These are phyloP conservation scores for Rhegmatorhina hoffmannsi DNA, from an alignment of 2,113 vertebrate species.

Conservation along the genomic window DNA sequence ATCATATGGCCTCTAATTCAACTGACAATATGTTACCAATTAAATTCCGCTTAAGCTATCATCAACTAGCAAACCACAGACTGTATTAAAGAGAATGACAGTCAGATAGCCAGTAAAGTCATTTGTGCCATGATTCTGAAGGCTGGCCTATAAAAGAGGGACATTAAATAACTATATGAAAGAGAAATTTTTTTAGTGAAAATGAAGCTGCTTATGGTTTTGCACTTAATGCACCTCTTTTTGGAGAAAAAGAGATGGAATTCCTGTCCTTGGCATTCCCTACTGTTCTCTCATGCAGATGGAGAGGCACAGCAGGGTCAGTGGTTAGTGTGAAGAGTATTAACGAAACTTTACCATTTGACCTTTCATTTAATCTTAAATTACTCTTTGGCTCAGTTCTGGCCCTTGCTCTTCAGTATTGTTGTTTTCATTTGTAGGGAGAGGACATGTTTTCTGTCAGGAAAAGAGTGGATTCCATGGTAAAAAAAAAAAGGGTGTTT, in stretches of 20 bases:
- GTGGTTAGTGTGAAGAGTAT: background rate
- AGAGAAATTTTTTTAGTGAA: background rate
- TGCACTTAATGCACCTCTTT: background rate
- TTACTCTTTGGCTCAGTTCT: background rate
- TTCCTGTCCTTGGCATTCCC: background rate
- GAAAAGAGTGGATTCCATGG: background rate
- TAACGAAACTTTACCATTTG: background rate
- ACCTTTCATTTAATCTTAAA: background rate
- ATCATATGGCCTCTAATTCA: conserved; percentile 81
- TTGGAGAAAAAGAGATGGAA: background rate
- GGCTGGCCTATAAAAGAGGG: background rate
- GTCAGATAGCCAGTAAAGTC: conserved; percentile 66
- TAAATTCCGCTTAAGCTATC: conserved; percentile 78
- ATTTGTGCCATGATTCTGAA: conserved; percentile 38
- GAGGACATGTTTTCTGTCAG: background rate
- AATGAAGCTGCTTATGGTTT: background rate
- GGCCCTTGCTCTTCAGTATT: background rate
- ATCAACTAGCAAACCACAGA: conserved; percentile 72
- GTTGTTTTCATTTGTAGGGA: background rate
- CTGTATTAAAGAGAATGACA: conserved; percentile 68
- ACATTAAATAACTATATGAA: background rate
- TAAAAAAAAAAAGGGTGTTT: background rate
- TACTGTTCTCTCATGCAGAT: background rate
- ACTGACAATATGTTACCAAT: conserved; percentile 80
- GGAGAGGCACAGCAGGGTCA: background rate